Evolutionary conservation across 2,113 vertebrate genomes (phyloP).

Genomic region (Ceyx margarethae): DNA sequence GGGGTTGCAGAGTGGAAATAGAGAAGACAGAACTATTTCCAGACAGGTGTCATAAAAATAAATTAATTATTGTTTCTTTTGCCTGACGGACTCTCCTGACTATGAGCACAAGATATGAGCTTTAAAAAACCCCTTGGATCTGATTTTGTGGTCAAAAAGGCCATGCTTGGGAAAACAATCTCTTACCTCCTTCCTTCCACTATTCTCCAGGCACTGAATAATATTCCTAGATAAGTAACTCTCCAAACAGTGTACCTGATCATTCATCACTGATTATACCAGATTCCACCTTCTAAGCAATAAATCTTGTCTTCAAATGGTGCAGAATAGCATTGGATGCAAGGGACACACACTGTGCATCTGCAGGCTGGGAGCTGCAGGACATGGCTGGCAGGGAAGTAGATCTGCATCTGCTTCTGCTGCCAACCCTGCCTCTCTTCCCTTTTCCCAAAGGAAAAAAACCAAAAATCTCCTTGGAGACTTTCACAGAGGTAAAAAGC

Average conservation of each 20-base stretch:
- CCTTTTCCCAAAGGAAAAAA: not conserved
- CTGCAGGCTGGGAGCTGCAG: not conserved
- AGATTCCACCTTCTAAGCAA: not conserved
- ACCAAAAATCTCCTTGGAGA: accelerated
- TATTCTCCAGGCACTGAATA: not conserved
- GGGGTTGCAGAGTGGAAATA: not conserved
- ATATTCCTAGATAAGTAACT: not conserved
- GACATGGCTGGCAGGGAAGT: accelerated
- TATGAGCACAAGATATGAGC: not conserved
- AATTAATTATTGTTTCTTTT: not conserved
- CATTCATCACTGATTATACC: not conserved
- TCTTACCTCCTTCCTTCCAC: not conserved
- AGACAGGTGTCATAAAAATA: not conserved
- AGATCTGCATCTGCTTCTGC: not conserved
- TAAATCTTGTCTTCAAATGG: not conserved
- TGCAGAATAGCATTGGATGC: not conserved
- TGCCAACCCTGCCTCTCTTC: not conserved
- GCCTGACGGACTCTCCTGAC: not conserved
- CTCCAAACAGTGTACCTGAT: not conserved
- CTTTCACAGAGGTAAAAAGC: not conserved
- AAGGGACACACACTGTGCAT: accelerated
- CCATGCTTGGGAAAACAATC: not conserved
- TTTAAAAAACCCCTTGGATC: not conserved
- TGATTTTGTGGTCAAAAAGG: not conserved
- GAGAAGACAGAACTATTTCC: not conserved